Evolutionary conservation across 2,797 vertebrate species (phyloP), one percentile per base, ranked within the genome.

Genomic region (Sebastes vulpes): DNA sequence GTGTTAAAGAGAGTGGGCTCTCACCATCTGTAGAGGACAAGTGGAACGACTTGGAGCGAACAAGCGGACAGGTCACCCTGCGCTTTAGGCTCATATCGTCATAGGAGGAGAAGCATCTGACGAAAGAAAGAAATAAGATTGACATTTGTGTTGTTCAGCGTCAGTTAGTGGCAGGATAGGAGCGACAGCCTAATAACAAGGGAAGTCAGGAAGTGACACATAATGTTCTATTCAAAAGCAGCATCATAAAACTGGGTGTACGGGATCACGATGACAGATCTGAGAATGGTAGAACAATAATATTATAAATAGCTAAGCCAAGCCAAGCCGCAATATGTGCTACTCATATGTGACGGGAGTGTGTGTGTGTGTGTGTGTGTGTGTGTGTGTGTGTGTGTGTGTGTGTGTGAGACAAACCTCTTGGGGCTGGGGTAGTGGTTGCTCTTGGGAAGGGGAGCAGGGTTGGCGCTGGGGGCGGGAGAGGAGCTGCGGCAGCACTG

Each of bases 71-170:
- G 58, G 98, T 96, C 70, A 97, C 97, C 93, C 97, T 98, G 91
- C 98, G 97, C 94, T 97, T 99, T 80, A 99, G 94, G 95, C 97
- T 99, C 97, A 98, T 98, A 86, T 99, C 98, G 72, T 99, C 98
- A 53, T 99, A 99, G 26, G 98, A 99, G 50, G 98, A 99, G 88
- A 99, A 99, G 94, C 98, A 99, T 69, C 98, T 94, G 79, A 48
- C 1, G 18, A 77, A 42, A 42, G 25, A 57, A 46, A 54, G 26
- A 29, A 32, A 67, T 2, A 1, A 72, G 4, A 38, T 0, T 25
- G 28, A 48, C 42, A 67, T 79, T 72, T 16, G 4, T 21, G 69
- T 11, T 32, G 14, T 38, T 69, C 25, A 25, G 25, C 25, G 25
- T 25, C 25, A 25, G 25, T 25, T 25, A 48, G 79, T 9, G 32